Conservation (phyloP, 1,140 invertebrate genomes). For the Caerostris extrusa region DNA sequence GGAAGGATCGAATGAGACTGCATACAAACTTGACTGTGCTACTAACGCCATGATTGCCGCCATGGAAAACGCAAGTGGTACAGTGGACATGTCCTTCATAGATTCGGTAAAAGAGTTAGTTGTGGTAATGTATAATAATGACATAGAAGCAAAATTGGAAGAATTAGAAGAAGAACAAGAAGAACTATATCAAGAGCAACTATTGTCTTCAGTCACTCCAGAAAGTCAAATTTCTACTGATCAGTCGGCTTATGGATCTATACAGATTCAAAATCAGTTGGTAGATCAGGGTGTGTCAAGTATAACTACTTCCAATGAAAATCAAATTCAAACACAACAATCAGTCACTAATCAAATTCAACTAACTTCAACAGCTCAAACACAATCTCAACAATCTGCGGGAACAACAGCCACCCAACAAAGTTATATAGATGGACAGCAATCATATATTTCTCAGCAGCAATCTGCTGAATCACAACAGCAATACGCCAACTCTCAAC, state of each 20-base stretch:
- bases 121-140: conserved; percentile 55
- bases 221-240: not conserved
- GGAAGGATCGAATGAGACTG: not conserved
- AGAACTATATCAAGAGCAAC: not conserved
- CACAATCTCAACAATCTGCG: not conserved
- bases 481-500: not conserved
- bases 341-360: not conserved
- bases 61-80: conserved; percentile 7
- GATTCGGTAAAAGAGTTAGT: conserved; percentile 42
- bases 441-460: not conserved
- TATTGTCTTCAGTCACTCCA: not conserved
- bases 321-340: not conserved
- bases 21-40: conserved; percentile 7
- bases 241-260: not conserved
- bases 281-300: not conserved
- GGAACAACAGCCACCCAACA: not conserved
- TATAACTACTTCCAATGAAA: not conserved
- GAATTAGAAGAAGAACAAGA: conserved; percentile 18
- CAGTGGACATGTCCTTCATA: conserved; percentile 26
- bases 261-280: not conserved
- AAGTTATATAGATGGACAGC: not conserved
- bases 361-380: not conserved
- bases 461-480: not conserved
- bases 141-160: conserved; percentile 48
- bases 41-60: not conserved